Evolutionary conservation across 2,797 vertebrate genomes (phyloP).

Genomic region (Acipenser transmontanus): DNA sequence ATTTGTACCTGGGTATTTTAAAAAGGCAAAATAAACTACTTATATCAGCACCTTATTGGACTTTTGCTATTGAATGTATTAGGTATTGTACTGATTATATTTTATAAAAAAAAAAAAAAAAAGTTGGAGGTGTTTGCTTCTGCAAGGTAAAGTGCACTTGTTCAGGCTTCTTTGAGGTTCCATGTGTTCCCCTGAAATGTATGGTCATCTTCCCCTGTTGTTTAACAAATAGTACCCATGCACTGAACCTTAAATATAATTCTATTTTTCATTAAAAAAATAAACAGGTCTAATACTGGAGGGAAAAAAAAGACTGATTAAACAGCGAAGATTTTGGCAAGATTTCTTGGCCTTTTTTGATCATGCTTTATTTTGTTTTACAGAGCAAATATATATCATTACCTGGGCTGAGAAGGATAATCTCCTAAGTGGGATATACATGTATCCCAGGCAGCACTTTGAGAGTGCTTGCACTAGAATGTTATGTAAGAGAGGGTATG

Average conservation of each 20-base stretch:
- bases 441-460: constrained; percentile 73
- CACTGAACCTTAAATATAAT: neutral
- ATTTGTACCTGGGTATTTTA: neutral
- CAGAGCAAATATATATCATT: constrained; percentile 10
- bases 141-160: constrained; percentile 71
- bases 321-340: neutral
- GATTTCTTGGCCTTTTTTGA: constrained; percentile 18
- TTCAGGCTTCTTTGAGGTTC: constrained; percentile 44
- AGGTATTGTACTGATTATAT: constrained; percentile 43
- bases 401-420: constrained; percentile 59
- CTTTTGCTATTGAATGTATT: constrained; percentile 73
- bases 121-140: constrained; percentile 36
- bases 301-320: neutral
- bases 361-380: constrained; percentile 31
- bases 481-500: constrained; percentile 69
- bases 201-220: constrained; percentile 26
- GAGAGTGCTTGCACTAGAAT: constrained; percentile 64
- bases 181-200: constrained; percentile 16
- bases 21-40: constrained; percentile 23
- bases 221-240: neutral
- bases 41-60: constrained; percentile 64
- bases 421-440: constrained; percentile 64
- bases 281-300: neutral
- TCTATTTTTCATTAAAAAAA: neutral
- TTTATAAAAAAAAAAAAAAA: constrained; percentile 31